phyloP scores from a whole-genome alignment of 2,113 vertebrate genomes.

The Sclerurus mexicanus region DNA sequence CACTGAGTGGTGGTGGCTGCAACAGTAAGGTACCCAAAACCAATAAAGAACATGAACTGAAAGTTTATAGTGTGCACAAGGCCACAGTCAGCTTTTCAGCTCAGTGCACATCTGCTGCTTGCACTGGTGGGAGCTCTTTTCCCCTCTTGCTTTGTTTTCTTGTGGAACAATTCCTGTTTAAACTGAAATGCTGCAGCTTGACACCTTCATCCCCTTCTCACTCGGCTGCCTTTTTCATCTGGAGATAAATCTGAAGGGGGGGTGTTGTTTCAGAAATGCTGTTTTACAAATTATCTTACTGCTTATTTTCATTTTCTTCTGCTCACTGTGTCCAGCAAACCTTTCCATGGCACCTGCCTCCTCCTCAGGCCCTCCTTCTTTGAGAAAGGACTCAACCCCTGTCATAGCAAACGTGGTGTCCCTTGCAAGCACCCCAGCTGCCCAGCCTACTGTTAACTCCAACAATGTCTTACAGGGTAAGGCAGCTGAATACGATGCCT shows the following conservation, averaged over 20 bases:
- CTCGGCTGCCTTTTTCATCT: not conserved
- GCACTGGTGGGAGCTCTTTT: not conserved
- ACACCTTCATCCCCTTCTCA: not conserved
- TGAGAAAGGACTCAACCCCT: slow-evolving; percentile 87
- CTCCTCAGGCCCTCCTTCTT: slow-evolving; percentile 72
- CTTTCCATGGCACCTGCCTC: slow-evolving; percentile 74
- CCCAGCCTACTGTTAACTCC: slow-evolving; percentile 78
- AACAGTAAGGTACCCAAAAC: not conserved
- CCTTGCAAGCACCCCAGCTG: slow-evolving; percentile 82
- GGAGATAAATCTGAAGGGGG: not conserved
- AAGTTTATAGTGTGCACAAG: not conserved
- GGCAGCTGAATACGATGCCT: not conserved
- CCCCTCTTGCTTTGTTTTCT: not conserved
- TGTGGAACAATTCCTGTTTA: not conserved
- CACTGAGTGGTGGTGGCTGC: not conserved
- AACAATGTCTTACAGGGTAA: slow-evolving; percentile 84
- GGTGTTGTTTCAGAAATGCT: slow-evolving; percentile 1
- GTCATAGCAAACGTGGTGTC: slow-evolving; percentile 95
- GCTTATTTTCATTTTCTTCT: slow-evolving; percentile 45
- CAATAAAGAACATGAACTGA: not conserved
- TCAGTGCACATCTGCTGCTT: not conserved
- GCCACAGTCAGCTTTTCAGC: not conserved
- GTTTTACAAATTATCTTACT: not conserved
- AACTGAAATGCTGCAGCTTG: not conserved
- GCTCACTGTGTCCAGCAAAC: slow-evolving; percentile 66